phyloP scores from a whole-genome alignment of 2,113 vertebrate species.

The Chrysemys picta region DNA sequence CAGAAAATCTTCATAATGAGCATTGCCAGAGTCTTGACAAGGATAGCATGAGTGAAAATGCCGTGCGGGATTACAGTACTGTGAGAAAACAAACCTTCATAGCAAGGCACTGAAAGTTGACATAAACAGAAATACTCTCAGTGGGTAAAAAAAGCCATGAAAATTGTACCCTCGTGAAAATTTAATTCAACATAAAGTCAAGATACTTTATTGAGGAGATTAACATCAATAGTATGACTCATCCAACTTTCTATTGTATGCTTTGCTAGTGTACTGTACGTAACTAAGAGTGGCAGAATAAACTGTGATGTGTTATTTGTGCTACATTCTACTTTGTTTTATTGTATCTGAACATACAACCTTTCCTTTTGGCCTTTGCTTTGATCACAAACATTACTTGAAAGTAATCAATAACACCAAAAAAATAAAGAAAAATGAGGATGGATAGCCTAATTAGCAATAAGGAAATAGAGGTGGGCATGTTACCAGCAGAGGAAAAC shows the following conservation, averaged over 20 bases:
- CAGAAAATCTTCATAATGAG: conserved; percentile 1
- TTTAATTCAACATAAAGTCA: conserved; percentile 37
- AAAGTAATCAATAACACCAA: neutral
- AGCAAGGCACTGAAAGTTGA: conserved; percentile 15
- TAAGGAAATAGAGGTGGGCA: neutral
- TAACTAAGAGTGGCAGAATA: neutral
- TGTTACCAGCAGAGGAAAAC: neutral
- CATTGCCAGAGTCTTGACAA: conserved; percentile 3
- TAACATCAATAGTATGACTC: conserved; percentile 48
- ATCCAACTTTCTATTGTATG: neutral
- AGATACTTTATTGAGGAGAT: conserved; percentile 68
- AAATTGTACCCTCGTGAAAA: conserved; percentile 44
- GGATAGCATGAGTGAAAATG: neutral
- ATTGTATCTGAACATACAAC: neutral
- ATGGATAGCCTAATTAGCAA: neutral
- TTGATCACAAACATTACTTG: neutral
- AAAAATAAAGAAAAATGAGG: neutral
- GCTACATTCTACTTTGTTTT: conserved; percentile 7
- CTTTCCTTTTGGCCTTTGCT: conserved; percentile 6
- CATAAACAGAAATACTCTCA: conserved; percentile 28
- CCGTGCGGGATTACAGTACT: neutral
- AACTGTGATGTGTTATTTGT: conserved; percentile 27
- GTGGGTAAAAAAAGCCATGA: conserved; percentile 32
- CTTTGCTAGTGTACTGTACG: conserved; percentile 9
- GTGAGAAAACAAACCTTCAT: conserved; percentile 10